phyloP scores from a whole-genome alignment of 2,888 invertebrate species.

The Ceratothoa steindachneri region DNA sequence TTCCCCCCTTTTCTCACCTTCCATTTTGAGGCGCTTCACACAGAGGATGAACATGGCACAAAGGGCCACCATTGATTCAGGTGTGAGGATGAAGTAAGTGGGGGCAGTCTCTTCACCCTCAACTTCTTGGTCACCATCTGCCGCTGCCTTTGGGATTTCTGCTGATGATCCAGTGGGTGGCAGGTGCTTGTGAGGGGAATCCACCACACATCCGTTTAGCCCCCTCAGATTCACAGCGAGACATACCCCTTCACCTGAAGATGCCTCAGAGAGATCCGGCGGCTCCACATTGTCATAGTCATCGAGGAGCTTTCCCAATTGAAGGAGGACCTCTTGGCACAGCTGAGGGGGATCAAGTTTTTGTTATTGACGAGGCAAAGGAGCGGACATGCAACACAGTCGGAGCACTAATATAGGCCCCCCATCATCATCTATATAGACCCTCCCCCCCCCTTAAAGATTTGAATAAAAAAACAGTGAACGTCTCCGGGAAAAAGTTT shows the following conservation, averaged over 20 bases:
- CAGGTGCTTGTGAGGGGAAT: not conserved
- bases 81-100: conserved; percentile 19
- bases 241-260: not conserved
- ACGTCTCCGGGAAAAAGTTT: too few species aligned
- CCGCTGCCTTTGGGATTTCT: conserved; percentile 7
- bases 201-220: not conserved
- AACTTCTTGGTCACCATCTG: not conserved
- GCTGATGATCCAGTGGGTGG: conserved; percentile 13
- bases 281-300: conserved; percentile 26
- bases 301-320: conserved; percentile 31
- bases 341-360: too few species aligned
- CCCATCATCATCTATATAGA: too few species aligned
- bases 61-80: conserved; percentile 31
- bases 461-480: too few species aligned
- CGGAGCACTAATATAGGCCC: not conserved
- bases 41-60: conserved; percentile 33
- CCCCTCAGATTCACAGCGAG: not conserved
- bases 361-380: not conserved
- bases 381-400: not conserved
- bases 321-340: conserved; percentile 36
- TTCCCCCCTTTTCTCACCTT: too few species aligned
- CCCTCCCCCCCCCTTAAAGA: too few species aligned
- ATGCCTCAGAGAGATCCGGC: conserved; percentile 22
- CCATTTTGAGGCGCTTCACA: conserved; percentile 26
- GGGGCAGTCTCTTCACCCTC: conserved; percentile 3